These are phyloP conservation scores for Drosophila yooni DNA, from an alignment of 2,888 invertebrate species.

Conservation along the genomic window DNA sequence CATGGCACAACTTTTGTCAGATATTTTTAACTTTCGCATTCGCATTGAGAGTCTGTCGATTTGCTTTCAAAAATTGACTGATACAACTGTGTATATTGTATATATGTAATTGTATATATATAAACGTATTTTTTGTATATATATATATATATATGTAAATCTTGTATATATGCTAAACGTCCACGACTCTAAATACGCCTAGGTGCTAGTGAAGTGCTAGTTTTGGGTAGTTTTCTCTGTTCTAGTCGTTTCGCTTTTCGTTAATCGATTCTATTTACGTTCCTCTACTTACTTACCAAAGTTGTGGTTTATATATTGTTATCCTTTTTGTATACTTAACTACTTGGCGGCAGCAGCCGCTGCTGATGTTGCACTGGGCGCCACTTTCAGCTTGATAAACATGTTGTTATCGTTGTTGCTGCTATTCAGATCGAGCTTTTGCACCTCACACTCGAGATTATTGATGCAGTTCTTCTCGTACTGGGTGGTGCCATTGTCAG, in stretches of 20 bases:
- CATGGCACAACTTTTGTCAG: conserved; percentile 69
- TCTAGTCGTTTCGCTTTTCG: conserved; percentile 36
- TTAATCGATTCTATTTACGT: conserved; percentile 18
- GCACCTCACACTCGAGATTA: conserved; percentile 83
- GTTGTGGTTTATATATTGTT: conserved; percentile 20
- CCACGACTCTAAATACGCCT: conserved; percentile 63
- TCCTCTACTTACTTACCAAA: conserved; percentile 55
- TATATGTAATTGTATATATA: conserved; percentile 48
- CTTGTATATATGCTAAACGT: conserved; percentile 65
- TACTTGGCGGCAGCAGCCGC: conserved; percentile 72
- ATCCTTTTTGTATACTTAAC: conserved; percentile 30
- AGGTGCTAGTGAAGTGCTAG: conserved; percentile 68
- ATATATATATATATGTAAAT: conserved; percentile 53
- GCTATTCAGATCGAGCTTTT: conserved; percentile 83
- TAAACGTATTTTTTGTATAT: conserved; percentile 45
- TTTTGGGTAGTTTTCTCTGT: conserved; percentile 50
- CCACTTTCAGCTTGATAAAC: conserved; percentile 83
- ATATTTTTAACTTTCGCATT: conserved; percentile 26
- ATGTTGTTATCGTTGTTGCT: conserved; percentile 80
- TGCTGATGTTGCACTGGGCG: conserved; percentile 73
- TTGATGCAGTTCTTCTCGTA: conserved; percentile 84
- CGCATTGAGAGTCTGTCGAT: conserved; percentile 61
- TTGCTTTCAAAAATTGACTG: conserved; percentile 74
- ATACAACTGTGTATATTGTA: conserved; percentile 61
- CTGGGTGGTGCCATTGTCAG: conserved; percentile 70